These are phyloP conservation scores for Psophia crepitans DNA, from an alignment of 2,113 vertebrate species.

Conservation along the genomic window DNA sequence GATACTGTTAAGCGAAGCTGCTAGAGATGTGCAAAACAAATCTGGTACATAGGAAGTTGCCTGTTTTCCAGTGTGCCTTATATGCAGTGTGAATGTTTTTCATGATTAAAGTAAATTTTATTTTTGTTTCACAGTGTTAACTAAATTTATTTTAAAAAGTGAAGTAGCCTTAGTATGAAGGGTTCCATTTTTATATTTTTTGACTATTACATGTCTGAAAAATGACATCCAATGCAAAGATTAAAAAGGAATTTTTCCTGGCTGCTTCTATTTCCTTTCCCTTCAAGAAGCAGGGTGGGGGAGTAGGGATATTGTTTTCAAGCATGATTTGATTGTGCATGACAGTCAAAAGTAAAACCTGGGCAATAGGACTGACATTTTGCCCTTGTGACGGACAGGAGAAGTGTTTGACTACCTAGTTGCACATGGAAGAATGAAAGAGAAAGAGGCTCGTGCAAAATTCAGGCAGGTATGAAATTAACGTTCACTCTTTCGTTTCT, in stretches of 20 bases:
- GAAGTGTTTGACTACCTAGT: slow-evolving; percentile 93
- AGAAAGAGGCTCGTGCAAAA: slow-evolving; percentile 89
- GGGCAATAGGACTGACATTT: background rate
- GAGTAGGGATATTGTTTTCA: background rate
- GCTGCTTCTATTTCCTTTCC: background rate
- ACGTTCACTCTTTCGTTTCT: background rate
- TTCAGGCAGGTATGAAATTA: slow-evolving; percentile 86
- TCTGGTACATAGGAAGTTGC: background rate
- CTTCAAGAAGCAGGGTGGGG: background rate
- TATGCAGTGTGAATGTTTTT: background rate
- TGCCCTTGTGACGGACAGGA: slow-evolving; percentile 70
- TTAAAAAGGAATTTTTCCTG: background rate
- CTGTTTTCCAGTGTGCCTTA: background rate
- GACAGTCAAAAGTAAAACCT: background rate
- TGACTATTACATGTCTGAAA: background rate
- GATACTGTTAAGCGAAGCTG: background rate
- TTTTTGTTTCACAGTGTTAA: background rate
- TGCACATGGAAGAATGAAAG: slow-evolving; percentile 92
- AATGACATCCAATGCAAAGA: background rate
- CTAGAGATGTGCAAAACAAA: background rate
- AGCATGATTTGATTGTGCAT: background rate
- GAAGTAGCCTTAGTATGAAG: background rate
- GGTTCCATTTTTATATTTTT: background rate
- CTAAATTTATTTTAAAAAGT: background rate
- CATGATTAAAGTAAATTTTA: background rate